Conservation (phyloP, 2,888 invertebrate species). For the Cheilosia soror region DNA sequence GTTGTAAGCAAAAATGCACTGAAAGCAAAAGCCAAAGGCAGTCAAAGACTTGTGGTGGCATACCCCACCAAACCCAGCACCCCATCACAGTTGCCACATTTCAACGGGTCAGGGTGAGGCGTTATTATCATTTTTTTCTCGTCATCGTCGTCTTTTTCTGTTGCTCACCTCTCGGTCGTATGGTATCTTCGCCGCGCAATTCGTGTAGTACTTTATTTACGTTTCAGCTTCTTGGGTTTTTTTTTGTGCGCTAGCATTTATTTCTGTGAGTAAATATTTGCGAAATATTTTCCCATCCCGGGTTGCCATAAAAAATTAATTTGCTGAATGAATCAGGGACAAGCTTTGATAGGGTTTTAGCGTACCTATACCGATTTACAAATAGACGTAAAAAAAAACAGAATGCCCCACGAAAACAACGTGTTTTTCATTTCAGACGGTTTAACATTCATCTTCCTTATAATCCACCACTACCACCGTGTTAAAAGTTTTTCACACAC, state of each 20-base stretch:
- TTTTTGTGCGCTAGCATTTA: background rate
- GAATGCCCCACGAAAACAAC: conserved; percentile 13
- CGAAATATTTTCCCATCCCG: conserved; percentile 49
- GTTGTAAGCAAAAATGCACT: conserved; percentile 44
- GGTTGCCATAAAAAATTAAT: conserved; percentile 64
- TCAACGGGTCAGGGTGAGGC: conserved; percentile 71
- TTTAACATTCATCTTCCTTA: conserved; percentile 48
- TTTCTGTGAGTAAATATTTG: conserved; percentile 50
- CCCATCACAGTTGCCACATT: conserved; percentile 16
- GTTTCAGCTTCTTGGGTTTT: conserved; percentile 20
- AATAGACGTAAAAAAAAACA: background rate
- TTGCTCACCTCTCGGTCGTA: conserved; percentile 37
- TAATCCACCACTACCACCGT: conserved; percentile 8
- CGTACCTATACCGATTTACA: background rate
- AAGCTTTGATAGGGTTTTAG: background rate
- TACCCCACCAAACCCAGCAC: background rate
- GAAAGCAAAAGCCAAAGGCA: conserved; percentile 61
- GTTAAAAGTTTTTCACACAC: conserved; percentile 30
- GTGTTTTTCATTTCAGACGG: conserved; percentile 28
- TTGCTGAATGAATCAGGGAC: conserved; percentile 69
- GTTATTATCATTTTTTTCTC: conserved; percentile 48
- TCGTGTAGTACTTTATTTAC: conserved; percentile 41
- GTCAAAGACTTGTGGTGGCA: conserved; percentile 41
- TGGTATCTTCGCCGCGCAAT: conserved; percentile 44
- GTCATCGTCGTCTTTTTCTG: conserved; percentile 15